Conservation (phyloP, 2,113 vertebrate species). For the Ctenomys sociabilis region DNA sequence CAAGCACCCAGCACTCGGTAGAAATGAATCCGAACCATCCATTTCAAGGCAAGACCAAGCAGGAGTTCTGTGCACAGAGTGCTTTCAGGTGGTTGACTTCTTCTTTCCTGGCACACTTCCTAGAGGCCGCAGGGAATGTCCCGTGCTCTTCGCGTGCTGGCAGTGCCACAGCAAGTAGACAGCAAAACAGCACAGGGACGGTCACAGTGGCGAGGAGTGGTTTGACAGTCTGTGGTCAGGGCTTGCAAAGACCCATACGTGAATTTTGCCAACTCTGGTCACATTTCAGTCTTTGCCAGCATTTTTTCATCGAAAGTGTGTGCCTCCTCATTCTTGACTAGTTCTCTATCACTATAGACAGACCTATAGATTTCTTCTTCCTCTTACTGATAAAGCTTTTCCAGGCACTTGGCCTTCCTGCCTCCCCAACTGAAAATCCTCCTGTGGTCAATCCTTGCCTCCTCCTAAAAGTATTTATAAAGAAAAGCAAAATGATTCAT, state of each 20-base stretch:
- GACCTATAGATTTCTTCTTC: background rate
- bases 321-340: constrained; percentile 59
- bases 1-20: constrained; percentile 93
- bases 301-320: constrained; percentile 31
- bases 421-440: constrained; percentile 25
- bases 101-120: background rate
- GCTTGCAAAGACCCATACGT: background rate
- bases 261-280: background rate
- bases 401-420: background rate
- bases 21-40: constrained; percentile 93
- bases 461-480: background rate
- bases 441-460: background rate
- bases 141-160: background rate
- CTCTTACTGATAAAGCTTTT: constrained; percentile 20
- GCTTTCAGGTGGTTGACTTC: background rate
- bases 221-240: background rate
- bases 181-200: background rate
- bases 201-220: background rate
- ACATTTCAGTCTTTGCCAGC: background rate
- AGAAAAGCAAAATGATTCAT: constrained; percentile 7
- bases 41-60: background rate
- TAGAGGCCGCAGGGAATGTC: background rate
- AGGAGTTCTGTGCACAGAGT: background rate
- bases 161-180: background rate
- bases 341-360: constrained; percentile 30